These are phyloP conservation scores for Karalla daura DNA, from an alignment of 2,797 vertebrate species.

Conservation along the genomic window DNA sequence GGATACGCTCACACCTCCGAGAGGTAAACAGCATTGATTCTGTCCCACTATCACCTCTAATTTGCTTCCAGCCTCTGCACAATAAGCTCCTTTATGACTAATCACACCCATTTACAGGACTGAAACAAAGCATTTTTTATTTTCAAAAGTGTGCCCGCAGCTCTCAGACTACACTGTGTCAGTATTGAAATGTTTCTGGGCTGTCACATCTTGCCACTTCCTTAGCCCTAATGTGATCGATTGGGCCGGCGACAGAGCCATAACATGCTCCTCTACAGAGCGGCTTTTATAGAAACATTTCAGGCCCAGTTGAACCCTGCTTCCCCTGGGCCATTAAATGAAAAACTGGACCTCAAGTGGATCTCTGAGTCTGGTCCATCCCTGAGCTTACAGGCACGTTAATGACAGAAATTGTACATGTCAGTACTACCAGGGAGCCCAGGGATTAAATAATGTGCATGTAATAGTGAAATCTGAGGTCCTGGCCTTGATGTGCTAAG, in stretches of 20 bases:
- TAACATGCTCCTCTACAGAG: constrained; percentile 73
- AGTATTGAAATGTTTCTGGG: constrained; percentile 83
- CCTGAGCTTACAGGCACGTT: constrained; percentile 74
- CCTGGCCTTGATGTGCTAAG: constrained; percentile 79
- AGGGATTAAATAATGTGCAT: constrained; percentile 81
- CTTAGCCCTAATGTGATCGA: constrained; percentile 81
- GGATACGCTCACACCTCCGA: constrained; percentile 88
- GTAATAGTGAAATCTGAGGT: constrained; percentile 82
- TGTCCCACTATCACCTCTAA: constrained; percentile 86
- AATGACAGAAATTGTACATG: constrained; percentile 82
- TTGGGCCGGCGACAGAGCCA: constrained; percentile 68
- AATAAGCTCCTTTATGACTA: constrained; percentile 83
- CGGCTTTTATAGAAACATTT: constrained; percentile 82
- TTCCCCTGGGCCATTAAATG: constrained; percentile 79
- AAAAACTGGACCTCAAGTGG: constrained; percentile 77
- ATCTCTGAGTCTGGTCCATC: constrained; percentile 73
- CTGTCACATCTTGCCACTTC: constrained; percentile 81
- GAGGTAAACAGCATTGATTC: constrained; percentile 90
- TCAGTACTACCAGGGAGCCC: constrained; percentile 77
- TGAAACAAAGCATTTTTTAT: constrained; percentile 71
- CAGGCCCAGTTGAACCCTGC: constrained; percentile 79
- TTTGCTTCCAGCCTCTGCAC: constrained; percentile 83
- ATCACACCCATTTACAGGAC: constrained; percentile 86
- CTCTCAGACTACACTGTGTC: constrained; percentile 71
- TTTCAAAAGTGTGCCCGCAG: constrained; percentile 73